phyloP scores from a whole-genome alignment of 2,797 vertebrate genomes.

The Neosilurus hyrtlii region DNA sequence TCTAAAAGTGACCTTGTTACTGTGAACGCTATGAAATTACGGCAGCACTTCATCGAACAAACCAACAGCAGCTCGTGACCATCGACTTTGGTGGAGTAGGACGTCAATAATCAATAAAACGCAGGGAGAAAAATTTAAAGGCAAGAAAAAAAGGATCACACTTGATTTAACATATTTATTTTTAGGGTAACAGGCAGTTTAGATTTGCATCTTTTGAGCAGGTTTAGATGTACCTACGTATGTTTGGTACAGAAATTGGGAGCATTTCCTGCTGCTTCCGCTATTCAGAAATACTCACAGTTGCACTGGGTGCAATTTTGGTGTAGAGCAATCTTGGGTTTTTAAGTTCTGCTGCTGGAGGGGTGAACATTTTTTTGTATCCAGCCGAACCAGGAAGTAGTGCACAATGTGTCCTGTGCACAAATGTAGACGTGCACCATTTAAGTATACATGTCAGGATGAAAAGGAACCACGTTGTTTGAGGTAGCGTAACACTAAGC shows the following conservation, averaged over 20 bases:
- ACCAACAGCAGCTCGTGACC: not conserved
- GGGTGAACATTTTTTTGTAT: too few species aligned
- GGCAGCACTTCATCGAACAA: conserved; percentile 8
- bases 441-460: too few species aligned
- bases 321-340: too few species aligned
- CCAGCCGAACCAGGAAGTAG: too few species aligned
- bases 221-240: not conserved
- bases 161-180: not conserved
- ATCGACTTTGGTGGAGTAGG: not conserved
- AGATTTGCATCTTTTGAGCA: not conserved
- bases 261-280: too few species aligned
- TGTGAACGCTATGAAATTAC: not conserved
- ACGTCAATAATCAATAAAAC: not conserved
- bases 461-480: too few species aligned
- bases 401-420: too few species aligned
- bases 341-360: too few species aligned
- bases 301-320: too few species aligned
- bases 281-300: too few species aligned
- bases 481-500: too few species aligned
- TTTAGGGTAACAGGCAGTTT: not conserved
- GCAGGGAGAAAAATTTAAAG: not conserved
- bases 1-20: not conserved
- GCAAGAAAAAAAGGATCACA: not conserved
- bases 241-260: not conserved
- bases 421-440: too few species aligned